A percentile compares a stretch with the other conserved stretches of the same genome.
Evolutionary conservation across 2,888 invertebrate genomes (phyloP).

Genomic region (Caenorhabditis sp.): DNA sequence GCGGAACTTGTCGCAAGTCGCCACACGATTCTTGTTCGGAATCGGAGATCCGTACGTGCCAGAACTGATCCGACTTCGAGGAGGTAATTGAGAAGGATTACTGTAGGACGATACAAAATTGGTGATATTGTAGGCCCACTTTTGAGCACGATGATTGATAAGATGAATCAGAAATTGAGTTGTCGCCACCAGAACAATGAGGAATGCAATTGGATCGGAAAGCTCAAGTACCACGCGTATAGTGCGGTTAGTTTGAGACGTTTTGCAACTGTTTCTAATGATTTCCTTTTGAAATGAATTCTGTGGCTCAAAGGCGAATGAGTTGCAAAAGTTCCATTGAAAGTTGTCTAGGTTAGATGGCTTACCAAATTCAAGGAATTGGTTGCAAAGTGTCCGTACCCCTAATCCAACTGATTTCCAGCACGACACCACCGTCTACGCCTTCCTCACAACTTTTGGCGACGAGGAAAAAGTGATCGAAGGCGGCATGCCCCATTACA

Average conservation of each 20-base stretch:
- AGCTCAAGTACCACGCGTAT: conserved; percentile 75
- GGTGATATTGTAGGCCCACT: conserved; percentile 55
- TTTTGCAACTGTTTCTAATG: too few species aligned
- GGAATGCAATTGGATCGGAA: conserved; percentile 67
- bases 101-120: too few species aligned
- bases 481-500: conserved; percentile 75
- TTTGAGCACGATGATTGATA: conserved; percentile 56
- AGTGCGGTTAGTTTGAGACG: conserved; percentile 71
- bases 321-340: too few species aligned
- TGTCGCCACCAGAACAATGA: too few species aligned
- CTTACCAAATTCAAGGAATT: too few species aligned
- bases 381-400: not conserved
- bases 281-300: too few species aligned
- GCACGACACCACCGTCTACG: conserved; percentile 77
- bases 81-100: too few species aligned
- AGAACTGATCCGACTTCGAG: conserved; percentile 64
- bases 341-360: too few species aligned
- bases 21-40: conserved; percentile 70
- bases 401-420: conserved; percentile 33
- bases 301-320: too few species aligned
- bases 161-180: conserved; percentile 63
- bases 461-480: conserved; percentile 74
- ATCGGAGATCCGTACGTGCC: conserved; percentile 71
- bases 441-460: conserved; percentile 75
- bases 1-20: conserved; percentile 67